phyloP scores from a whole-genome alignment of 2,113 vertebrate genomes.

The Cebidichthys violaceus region DNA sequence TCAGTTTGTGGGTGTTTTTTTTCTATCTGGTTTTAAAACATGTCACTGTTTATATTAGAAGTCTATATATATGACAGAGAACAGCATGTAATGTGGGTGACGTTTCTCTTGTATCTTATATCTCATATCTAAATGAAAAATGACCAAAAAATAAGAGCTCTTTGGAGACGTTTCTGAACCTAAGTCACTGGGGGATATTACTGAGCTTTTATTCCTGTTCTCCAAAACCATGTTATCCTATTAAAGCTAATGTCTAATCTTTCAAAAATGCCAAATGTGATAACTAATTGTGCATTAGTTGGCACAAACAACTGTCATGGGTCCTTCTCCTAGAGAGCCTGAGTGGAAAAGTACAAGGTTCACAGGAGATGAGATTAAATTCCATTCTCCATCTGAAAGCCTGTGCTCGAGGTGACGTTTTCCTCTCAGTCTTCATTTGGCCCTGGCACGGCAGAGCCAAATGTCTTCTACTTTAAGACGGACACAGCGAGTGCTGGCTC shows the following conservation, averaged over 20 bases:
- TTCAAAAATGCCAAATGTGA: constrained; percentile 12
- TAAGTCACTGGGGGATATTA: constrained; percentile 14
- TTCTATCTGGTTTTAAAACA: constrained; percentile 34
- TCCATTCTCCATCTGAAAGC: constrained; percentile 73
- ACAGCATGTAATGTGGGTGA: not conserved
- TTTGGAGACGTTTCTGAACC: constrained; percentile 22
- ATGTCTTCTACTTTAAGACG: constrained; percentile 39
- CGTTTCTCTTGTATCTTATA: not conserved
- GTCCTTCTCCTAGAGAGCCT: constrained; percentile 36
- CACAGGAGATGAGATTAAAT: constrained; percentile 82
- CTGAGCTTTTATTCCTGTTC: constrained; percentile 5
- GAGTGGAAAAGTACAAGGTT: constrained; percentile 82
- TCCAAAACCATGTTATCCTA: not conserved
- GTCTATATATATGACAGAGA: not conserved
- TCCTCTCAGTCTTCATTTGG: constrained; percentile 58
- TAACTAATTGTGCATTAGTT: constrained; percentile 10
- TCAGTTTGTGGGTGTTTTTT: constrained; percentile 80
- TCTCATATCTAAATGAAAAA: constrained; percentile 16
- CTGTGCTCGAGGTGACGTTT: constrained; percentile 60
- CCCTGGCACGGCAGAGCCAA: constrained; percentile 47
- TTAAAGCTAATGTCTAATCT: constrained; percentile 31
- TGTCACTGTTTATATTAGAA: constrained; percentile 8
- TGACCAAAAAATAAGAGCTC: constrained; percentile 29
- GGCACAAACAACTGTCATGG: constrained; percentile 54
- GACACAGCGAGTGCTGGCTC: constrained; percentile 38